Conservation (phyloP, 92 coral and sea anemone genomes). For the Montipora capitata region DNA sequence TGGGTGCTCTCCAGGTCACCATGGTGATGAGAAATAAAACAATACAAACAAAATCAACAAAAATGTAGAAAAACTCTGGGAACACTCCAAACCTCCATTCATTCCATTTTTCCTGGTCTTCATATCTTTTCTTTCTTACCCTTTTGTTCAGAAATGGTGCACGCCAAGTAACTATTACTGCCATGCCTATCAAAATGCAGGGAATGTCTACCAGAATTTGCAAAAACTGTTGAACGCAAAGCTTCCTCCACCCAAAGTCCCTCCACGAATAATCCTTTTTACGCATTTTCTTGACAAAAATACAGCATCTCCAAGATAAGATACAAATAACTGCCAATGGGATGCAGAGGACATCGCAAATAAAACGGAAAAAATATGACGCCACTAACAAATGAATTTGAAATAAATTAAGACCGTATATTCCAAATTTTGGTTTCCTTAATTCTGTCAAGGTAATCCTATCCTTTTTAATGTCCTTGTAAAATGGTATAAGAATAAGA, state of each 20-base stretch:
- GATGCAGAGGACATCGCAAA: slow-evolving; percentile 90
- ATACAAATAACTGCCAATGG: slow-evolving; percentile 87
- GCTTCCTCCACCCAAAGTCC: slow-evolving; percentile 88
- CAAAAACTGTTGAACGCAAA: slow-evolving; percentile 79
- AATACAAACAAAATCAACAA: slow-evolving; percentile 90
- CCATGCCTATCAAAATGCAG: slow-evolving; percentile 82
- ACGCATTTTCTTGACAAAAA: slow-evolving; percentile 77
- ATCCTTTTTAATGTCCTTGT: slow-evolving; percentile 59
- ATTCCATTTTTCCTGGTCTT: slow-evolving; percentile 79
- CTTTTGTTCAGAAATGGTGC: slow-evolving; percentile 78
- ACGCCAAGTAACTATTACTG: slow-evolving; percentile 91
- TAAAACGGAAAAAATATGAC: slow-evolving; percentile 83
- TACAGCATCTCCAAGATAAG: slow-evolving; percentile 90
- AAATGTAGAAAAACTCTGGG: slow-evolving; percentile 74
- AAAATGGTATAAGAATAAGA: slow-evolving; percentile 82
- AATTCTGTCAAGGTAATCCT: slow-evolving; percentile 67
- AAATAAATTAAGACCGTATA: slow-evolving; percentile 77
- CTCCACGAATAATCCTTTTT: slow-evolving; percentile 75
- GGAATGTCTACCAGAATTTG: slow-evolving; percentile 91
- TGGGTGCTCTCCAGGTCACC: slow-evolving; percentile 93
- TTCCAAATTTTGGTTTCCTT: slow-evolving; percentile 25
- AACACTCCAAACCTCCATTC: slow-evolving; percentile 84
- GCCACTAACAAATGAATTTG: slow-evolving; percentile 80
- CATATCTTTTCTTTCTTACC: slow-evolving; percentile 47
- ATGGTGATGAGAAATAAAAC: slow-evolving; percentile 73